Evolutionary conservation across 2,113 vertebrate genomes (phyloP).

Genomic region (Mystacornis crossleyi): DNA sequence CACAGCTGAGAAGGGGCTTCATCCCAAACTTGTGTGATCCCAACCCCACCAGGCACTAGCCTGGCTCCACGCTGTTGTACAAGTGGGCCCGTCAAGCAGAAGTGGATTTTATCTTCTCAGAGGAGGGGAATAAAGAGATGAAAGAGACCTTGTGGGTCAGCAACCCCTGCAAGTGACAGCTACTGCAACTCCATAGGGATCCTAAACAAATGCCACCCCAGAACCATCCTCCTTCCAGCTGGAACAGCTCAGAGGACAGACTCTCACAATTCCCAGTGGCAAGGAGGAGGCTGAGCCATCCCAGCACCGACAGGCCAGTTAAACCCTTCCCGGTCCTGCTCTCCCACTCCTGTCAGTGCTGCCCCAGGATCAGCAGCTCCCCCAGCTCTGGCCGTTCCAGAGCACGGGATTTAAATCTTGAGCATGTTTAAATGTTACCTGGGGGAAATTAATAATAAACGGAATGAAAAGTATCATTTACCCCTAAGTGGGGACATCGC

Average conservation of each 20-base stretch:
- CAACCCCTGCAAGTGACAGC: not conserved
- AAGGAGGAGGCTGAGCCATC: not conserved
- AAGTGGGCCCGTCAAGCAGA: not conserved
- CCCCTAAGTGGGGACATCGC: not conserved
- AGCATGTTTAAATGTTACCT: not conserved
- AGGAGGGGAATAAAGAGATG: not conserved
- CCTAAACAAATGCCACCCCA: not conserved
- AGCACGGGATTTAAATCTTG: not conserved
- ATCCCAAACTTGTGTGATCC: not conserved
- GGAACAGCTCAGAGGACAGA: not conserved
- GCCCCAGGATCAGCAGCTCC: not conserved
- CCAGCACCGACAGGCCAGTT: not conserved
- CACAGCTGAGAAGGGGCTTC: not conserved
- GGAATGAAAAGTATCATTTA: not conserved
- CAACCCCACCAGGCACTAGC: accelerated
- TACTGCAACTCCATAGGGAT: not conserved
- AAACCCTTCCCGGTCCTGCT: not conserved
- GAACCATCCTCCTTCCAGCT: not conserved
- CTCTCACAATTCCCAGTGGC: not conserved
- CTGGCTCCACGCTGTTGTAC: not conserved
- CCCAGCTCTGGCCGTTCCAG: not conserved
- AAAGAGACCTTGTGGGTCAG: not conserved
- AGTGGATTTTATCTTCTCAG: not conserved
- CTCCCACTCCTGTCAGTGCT: not conserved
- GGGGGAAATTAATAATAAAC: slow-evolving; percentile 7